Evolutionary conservation across 2,797 vertebrate species (phyloP), one percentile per base, ranked within the genome.

Genomic region (Eospalax fontanierii): DNA sequence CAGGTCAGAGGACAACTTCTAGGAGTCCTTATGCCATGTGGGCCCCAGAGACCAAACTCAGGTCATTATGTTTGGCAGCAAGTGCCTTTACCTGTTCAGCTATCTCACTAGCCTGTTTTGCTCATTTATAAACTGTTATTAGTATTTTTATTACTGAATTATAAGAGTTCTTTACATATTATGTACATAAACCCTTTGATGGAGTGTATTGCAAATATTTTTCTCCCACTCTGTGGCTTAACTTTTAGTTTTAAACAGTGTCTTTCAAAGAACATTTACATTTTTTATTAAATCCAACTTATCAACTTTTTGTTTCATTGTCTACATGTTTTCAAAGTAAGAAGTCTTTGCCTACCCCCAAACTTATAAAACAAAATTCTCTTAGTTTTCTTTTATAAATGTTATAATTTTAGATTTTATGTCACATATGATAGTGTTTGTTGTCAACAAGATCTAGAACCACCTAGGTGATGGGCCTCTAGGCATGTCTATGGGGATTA

Each of bases 181-280:
- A 35, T 80, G 21, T 43, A 18, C 75, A 50, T 57, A 87, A 74
- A 33, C 54, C n/a, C 28, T 90, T 86, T 79, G 40, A 81, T 54
- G 19, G 50, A 7, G 14, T 65, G 7, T 91, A 43, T 33, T 91
- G 28, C 9, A 91, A 93, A 10, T 54, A 54, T 54, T 79, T 28
- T 57, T 91, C 11, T 91, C 33, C 19, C 9, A 24, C 70, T 85
- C 33, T 95, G 33, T 86, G 87, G 4, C 4, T 90, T 87, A 81
- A 90, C 35, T 73, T 89, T 83, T 93, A 7, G 54, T 57, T 66
- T 88, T 50, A 91, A 89, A 74, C 10, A 70, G 7, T 18, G 7
- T 78, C 26, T 89, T 94, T 93, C 40, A 94, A 89, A 91, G 46
- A 93, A 40, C 3, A 82, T 86, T 43, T 50, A 91, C 85, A 61